Evolutionary conservation across 2,113 vertebrate genomes (phyloP), one percentile per base, ranked within the genome.

Genomic region (Ceratotherium simum): DNA sequence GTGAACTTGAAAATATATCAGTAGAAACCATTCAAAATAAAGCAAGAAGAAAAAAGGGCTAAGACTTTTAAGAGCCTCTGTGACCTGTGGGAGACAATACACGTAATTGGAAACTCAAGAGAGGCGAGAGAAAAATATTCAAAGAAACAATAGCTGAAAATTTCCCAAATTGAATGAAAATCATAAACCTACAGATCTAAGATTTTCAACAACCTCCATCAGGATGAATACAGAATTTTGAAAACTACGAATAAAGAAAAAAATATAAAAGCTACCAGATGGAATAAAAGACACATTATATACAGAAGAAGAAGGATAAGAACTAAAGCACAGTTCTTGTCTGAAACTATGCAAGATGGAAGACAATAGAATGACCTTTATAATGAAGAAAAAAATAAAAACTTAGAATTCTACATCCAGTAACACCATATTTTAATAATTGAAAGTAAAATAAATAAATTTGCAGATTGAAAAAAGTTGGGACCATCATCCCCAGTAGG

Each of bases 101-200:
- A 60, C 67, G 18, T 60, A 75, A 48, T 2, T 62, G 4, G 20
- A 76, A 81, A 56, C 20, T 11, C 46, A 86, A 33, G 23, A 78
- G 5, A 46, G 27, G 16, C 33, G 2, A 29, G 27, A 85, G 4
- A 64, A 90, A 62, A 82, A 70, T 13, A 90, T 70, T 70, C 84
- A 11, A 90, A 70, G 8, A 65, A 85, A 62, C 11, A 51, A 36
- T n/a, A 72, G 20, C 33, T 85, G 70, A 84, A 94, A 36, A 18
- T 65, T 51, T 95, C n/a, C n/a, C 27, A 87, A 82, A 42, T 58
- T 90, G 79, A 76, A 70, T 90, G 7, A 72, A 90, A 94, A 48
- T 5, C 56, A 39, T 10, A 64, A 29, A 80, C 7, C n/a, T 64
- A 73, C 0, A 80, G 29, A 93, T 70, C 23, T 54, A 36, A 54